phyloP scores from a whole-genome alignment of 2,888 invertebrate species.

The Ennomos quercinarius region DNA sequence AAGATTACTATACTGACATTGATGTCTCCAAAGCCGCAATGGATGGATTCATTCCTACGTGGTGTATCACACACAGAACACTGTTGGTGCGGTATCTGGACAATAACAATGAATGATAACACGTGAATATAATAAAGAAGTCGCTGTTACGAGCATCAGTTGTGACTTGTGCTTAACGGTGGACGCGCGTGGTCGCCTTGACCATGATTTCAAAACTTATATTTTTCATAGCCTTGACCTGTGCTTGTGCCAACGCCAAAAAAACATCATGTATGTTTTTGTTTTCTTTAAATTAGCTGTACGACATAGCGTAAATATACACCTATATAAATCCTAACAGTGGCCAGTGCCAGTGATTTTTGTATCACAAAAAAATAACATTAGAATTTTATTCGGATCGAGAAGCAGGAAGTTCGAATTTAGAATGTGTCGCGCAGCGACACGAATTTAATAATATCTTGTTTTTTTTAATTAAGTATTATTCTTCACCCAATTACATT shows the following conservation, averaged over 20 bases:
- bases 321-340: neutral
- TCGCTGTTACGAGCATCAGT: slow-evolving; percentile 51
- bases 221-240: slow-evolving; percentile 62
- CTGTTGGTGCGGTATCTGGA: too few species aligned
- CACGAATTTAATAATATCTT: too few species aligned
- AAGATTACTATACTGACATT: neutral
- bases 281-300: neutral
- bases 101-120: slow-evolving; percentile 53
- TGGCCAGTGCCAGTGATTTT: too few species aligned
- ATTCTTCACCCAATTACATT: too few species aligned
- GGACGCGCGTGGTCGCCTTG: slow-evolving; percentile 68
- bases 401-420: slow-evolving; percentile 3
- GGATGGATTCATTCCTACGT: neutral
- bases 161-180: slow-evolving; percentile 64
- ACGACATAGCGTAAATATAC: slow-evolving; percentile 13
- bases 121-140: slow-evolving; percentile 71
- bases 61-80: neutral
- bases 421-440: neutral
- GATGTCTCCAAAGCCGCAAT: slow-evolving; percentile 5
- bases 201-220: slow-evolving; percentile 75
- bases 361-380: too few species aligned
- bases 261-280: slow-evolving; percentile 67
- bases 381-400: too few species aligned
- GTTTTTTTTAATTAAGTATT: too few species aligned
- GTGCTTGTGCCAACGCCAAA: slow-evolving; percentile 66